Conservation (phyloP, 2,797 vertebrate species). For the Rhabdomys pumilio region DNA sequence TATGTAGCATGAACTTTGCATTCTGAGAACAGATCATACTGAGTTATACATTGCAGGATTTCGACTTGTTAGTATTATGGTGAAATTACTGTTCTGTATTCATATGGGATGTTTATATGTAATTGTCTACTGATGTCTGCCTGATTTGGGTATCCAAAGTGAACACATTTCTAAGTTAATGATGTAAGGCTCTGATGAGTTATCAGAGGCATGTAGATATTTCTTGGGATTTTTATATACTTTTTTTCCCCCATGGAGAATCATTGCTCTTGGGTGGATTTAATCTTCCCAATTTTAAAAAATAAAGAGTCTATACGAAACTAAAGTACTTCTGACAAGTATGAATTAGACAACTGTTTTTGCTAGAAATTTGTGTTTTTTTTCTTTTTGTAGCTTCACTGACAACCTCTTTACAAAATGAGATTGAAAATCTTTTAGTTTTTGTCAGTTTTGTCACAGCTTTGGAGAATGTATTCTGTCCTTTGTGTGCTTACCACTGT, state of each 20-base stretch:
- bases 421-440: not conserved
- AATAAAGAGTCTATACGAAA: constrained; percentile 1
- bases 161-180: constrained; percentile 39
- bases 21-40: constrained; percentile 25
- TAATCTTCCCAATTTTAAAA: not conserved
- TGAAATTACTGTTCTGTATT: constrained; percentile 34
- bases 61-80: constrained; percentile 17
- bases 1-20: not conserved
- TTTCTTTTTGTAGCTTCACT: not conserved
- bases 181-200: constrained; percentile 11
- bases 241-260: not conserved
- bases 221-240: constrained; percentile 32
- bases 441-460: not conserved
- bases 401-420: not conserved
- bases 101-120: not conserved
- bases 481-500: not conserved
- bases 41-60: constrained; percentile 24
- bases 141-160: constrained; percentile 4
- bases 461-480: not conserved
- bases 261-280: constrained; percentile 11
- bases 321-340: not conserved
- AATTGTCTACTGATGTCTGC: not conserved
- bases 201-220: constrained; percentile 37
- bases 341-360: not conserved
- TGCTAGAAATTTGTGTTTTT: not conserved